Evolutionary conservation across 2,113 vertebrate genomes (phyloP), one percentile per base, ranked within the genome.

Genomic region (Leptodactylus fuscus): DNA sequence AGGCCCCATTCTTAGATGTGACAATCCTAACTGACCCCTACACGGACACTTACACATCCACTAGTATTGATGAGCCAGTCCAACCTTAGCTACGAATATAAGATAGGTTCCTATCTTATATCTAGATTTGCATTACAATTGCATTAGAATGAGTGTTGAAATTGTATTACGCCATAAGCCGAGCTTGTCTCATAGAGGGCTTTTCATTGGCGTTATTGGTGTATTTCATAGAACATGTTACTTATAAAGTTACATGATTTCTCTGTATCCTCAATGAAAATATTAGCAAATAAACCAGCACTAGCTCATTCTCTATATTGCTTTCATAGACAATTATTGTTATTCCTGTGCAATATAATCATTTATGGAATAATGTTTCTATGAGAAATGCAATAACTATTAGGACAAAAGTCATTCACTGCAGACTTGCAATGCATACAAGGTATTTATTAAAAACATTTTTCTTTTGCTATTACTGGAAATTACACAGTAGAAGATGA

Each of bases 401-500:
- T 55, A 82, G 67, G 46, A 55, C 48, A 48, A 55, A 82, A 71
- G 44, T 70, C 81, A 82, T 55, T 73, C 60, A n/a, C 29, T 29
- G 36, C 48, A 55, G 55, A 36, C 32, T 71, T 38, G 29, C 65
- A 38, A 12, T 15, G 49, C 22, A 51, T 51, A 73, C 67, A 55
- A 48, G 41, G 38, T 55, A 82, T 82, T 82, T 82, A 82, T 82
- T 82, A 69, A 73, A 82, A 82, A 82, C 81, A 82, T 82, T 82
- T 82, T 73, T 82, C 81, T 82, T 82, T 69, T 20, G 7, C 34
- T 32, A 71, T 71, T 51, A 51, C 29, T 82, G 49, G 34, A 73
- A 82, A 82, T 82, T 73, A 82, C 81, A 71, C 7, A 36, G 20
- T n/a, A 18, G 32, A 27, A 38, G 44, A 69, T 55, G 34, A 51